Evolutionary conservation across 2,113 vertebrate species (phyloP).

Genomic region (Pholis gunnellus): DNA sequence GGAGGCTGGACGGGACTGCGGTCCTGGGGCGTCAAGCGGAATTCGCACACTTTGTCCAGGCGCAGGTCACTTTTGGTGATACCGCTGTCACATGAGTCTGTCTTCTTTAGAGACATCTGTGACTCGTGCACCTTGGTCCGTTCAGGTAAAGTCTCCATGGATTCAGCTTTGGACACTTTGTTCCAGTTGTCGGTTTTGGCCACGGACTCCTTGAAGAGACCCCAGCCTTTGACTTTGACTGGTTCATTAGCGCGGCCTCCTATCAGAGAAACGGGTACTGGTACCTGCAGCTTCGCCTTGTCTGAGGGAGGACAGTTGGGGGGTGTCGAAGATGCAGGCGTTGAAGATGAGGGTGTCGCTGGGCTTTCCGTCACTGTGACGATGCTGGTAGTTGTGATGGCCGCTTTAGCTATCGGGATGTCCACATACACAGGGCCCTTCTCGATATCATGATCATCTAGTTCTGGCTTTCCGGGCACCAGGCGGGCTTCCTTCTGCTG

Average conservation of each 20-base stretch:
- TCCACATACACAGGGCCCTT: constrained; percentile 86
- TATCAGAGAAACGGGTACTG: constrained; percentile 66
- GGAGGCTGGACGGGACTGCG: constrained; percentile 88
- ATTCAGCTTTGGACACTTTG: constrained; percentile 96
- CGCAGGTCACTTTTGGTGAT: constrained; percentile 99
- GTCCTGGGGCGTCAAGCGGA: constrained; percentile 93
- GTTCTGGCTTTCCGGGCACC: constrained; percentile 80
- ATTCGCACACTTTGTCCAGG: constrained; percentile 92
- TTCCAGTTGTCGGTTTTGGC: constrained; percentile 92
- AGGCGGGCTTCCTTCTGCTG: constrained; percentile 97
- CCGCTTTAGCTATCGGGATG: constrained; percentile 73
- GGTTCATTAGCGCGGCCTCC: constrained; percentile 81
- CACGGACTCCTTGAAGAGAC: constrained; percentile 91
- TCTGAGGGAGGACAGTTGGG: constrained; percentile 73
- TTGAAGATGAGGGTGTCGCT: constrained; percentile 87
- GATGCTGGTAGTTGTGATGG: constrained; percentile 89
- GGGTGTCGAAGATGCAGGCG: constrained; percentile 74
- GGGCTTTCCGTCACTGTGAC: constrained; percentile 96
- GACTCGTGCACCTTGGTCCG: constrained; percentile 86
- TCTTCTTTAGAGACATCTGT: constrained; percentile 92
- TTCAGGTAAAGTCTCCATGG: constrained; percentile 97
- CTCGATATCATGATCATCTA: constrained; percentile 88
- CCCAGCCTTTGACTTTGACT: constrained; percentile 92
- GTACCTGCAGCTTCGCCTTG: constrained; percentile 90
- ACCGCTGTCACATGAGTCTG: constrained; percentile 97